Base-by-base conservation (phyloP, 1,140 invertebrate species). In the Sminthurinus signatus region DNA sequence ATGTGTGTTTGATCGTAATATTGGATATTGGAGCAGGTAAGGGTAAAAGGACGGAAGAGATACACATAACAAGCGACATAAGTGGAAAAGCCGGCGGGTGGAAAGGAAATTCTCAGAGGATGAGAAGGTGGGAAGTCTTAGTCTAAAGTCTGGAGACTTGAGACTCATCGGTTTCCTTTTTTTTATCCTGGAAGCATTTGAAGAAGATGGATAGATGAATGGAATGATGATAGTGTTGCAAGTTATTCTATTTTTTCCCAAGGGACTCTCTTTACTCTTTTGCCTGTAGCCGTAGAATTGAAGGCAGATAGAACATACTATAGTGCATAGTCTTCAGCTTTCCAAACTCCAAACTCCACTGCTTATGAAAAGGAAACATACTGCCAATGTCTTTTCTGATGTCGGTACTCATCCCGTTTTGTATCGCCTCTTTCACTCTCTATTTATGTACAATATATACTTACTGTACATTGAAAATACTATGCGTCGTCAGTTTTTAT, bases 191-290 rank as follows among this genome's bases (percentile, higher is more conserved):
- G 44, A n/a, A 46, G 44, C 4, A 46, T 5, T 14, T 14, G 19
- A 46, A 46, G 44, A 46, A 46, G 44, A 46, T 46, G 44, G 44
- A 46, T 46, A 46, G 44, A 46, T 46, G 44, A 46, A 46, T 46
- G 44, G 44, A 46, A 10, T 4, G 44, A 46, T 46, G 44, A 21
- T 8, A n/a, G n/a, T n/a, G n/a, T n/a, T n/a, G 32, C 5, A 36
- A 46, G 44, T 46, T 46, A 46, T 46, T 46, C 44, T 46, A 46
- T 46, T 46, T 46, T 46, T 46, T 46, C 44, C 44, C 15, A 46
- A 21, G 44, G 44, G 44, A 46, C n/a, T 46, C 21, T 46, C 19
- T 46, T 36, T 15, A 36, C 32, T 36, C 32, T 36, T 15, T 36
- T 36, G 5, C 15, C 32, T 36, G 32, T 36, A 8, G 5, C 32